Percentiles rank a stretch among this genome's conserved stretches.
These are phyloP conservation scores for Myioborus miniatus DNA, from an alignment of 2,797 vertebrate genomes.

Conservation along the genomic window DNA sequence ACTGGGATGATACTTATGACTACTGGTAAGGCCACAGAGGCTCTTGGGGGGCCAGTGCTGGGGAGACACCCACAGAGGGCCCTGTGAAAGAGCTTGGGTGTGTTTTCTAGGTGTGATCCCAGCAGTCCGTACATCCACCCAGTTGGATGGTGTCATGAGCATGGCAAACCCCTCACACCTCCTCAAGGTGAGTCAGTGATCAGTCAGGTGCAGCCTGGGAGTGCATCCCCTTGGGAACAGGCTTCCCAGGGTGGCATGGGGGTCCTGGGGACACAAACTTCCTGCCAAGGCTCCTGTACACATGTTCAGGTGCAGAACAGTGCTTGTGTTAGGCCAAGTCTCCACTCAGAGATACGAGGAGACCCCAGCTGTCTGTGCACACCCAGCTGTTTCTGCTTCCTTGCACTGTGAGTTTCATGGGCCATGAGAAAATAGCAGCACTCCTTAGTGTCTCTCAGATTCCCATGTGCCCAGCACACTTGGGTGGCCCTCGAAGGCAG, in stretches of 20 bases:
- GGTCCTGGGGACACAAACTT: neutral
- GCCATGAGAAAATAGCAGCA: neutral
- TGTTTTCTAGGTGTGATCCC: constrained; percentile 90
- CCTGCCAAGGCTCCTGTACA: neutral
- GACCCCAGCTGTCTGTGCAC: neutral
- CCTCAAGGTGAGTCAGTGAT: constrained; percentile 88
- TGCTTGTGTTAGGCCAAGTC: neutral
- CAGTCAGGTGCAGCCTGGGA: neutral
- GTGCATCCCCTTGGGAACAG: neutral
- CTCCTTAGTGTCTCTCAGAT: neutral
- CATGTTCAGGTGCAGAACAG: neutral
- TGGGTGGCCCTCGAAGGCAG: neutral
- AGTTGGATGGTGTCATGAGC: constrained; percentile 96
- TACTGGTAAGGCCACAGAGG: constrained; percentile 85
- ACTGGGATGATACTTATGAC: constrained; percentile 99
- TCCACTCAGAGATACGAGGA: neutral
- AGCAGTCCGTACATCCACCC: constrained; percentile 97
- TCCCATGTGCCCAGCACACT: neutral
- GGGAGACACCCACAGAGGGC: neutral
- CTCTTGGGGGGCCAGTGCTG: neutral
- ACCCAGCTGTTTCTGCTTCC: neutral
- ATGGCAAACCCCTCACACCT: constrained; percentile 91
- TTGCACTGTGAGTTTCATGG: neutral
- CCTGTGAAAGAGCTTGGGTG: neutral
- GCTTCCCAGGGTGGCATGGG: neutral